Base-by-base conservation (phyloP, 2,888 invertebrate species). In the Eupeodes luniger region DNA sequence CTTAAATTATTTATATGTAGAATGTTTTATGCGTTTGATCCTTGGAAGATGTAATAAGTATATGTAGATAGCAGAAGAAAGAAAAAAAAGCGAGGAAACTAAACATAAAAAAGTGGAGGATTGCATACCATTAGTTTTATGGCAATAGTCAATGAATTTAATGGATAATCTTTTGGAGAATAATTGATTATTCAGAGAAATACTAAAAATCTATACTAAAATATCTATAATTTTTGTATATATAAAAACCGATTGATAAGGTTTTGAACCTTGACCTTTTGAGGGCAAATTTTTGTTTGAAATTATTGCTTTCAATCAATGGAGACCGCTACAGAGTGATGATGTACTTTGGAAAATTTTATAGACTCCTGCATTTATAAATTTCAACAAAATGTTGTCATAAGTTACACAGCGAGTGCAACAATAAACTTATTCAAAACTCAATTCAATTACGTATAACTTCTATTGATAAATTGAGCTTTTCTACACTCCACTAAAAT, bases 1-100 rank as follows among this genome's bases (percentile, higher is more conserved):
- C 81, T 88, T 88, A 81, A 84, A 88, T 88, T 85, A 88, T 88
- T 88, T 88, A 88, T 85, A 76, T 53, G 66, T 59, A 55, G 12
- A 72, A 83, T 86, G 81, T 83, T 86, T 80, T 86, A 86, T 86
- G 67, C 55, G 74, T 78, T 85, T 78, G 72, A 77, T 85, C 77
- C 77, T 57, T 66, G 1, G 57, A 12, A 57, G 55, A 57, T 79
- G 9, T 67, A 44, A 34, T 34, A 16, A 40, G 40, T 40, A 40
- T 59, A 9, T 59, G 7, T 34, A 59, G 47, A 55, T 11, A 57
- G 16, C 40, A 55, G 14, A 53, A n/a, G 51, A 40, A 55, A 62
- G n/a, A 61, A 47, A 57, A n/a, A 14, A 27, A 49, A 19, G 27
- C 40, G 40, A 5, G 40, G 4, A 40, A 40, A 40, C 40, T 40